Percentiles rank a stretch among this genome's conserved stretches.
phyloP scores from a whole-genome alignment of 2,797 vertebrate genomes.

The Sebastes diploproa region DNA sequence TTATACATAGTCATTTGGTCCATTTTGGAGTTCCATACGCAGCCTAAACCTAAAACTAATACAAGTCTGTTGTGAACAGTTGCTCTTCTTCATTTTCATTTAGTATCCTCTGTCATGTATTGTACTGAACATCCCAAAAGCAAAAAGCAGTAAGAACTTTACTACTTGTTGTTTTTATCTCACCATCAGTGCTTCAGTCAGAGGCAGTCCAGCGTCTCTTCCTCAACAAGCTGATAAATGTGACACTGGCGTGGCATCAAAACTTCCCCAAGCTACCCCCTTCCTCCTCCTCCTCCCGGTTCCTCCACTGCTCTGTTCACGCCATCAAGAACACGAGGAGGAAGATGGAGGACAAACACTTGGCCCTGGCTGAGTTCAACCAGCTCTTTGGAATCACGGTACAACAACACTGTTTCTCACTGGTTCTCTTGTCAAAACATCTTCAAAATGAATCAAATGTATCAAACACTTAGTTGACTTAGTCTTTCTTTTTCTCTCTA shows the following conservation, averaged over 20 bases:
- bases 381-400: conserved; percentile 89
- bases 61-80: not conserved
- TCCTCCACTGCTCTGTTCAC: conserved; percentile 82
- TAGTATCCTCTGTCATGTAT: not conserved
- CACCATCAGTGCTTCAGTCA: conserved; percentile 83
- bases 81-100: not conserved
- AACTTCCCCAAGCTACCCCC: conserved; percentile 50
- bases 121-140: not conserved
- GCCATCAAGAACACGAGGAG: conserved; percentile 92
- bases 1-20: too few species aligned
- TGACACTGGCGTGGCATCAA: conserved; percentile 81
- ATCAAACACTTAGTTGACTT: not conserved
- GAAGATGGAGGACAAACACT: conserved; percentile 96
- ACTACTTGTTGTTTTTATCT: not conserved
- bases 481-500: not conserved
- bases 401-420: not conserved
- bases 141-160: not conserved
- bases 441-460: not conserved
- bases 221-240: conserved; percentile 85
- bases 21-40: not conserved
- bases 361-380: conserved; percentile 88
- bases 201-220: conserved; percentile 81
- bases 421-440: not conserved
- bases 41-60: not conserved
- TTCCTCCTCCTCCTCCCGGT: conserved; percentile 9